A percentile compares a stretch with the other conserved stretches of the same genome.
phyloP scores from a whole-genome alignment of 2,113 vertebrate genomes.

The Gopherus evgoodei region DNA sequence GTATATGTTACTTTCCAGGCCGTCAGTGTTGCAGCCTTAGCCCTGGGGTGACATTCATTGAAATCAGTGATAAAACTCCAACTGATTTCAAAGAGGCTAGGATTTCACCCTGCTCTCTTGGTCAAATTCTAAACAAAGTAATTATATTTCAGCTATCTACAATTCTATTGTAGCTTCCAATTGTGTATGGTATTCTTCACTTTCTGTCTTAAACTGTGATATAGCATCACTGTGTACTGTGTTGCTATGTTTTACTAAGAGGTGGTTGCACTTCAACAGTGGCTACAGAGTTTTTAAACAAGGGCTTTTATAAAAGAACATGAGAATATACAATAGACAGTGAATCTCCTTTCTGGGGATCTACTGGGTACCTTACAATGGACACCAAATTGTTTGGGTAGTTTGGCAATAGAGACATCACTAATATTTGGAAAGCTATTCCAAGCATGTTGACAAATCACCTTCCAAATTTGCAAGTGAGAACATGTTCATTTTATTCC shows the following conservation, averaged over 20 bases:
- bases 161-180: background rate
- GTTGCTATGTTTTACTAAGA: background rate
- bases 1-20: background rate
- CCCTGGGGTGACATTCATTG: background rate
- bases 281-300: conserved; percentile 7
- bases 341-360: background rate
- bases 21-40: background rate
- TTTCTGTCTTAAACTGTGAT: background rate
- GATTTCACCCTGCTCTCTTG: background rate
- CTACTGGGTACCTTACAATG: background rate
- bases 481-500: conserved; percentile 2
- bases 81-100: background rate
- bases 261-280: background rate
- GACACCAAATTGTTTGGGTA: background rate
- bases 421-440: background rate
- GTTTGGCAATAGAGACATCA: background rate
- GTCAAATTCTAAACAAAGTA: background rate
- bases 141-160: background rate
- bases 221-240: background rate
- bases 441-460: background rate
- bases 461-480: conserved; percentile 1
- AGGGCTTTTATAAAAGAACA: background rate
- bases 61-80: background rate
- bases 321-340: background rate
- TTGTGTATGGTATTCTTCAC: background rate